Conservation (phyloP, 2,888 invertebrate genomes). For the Ectemnius cavifrons region DNA sequence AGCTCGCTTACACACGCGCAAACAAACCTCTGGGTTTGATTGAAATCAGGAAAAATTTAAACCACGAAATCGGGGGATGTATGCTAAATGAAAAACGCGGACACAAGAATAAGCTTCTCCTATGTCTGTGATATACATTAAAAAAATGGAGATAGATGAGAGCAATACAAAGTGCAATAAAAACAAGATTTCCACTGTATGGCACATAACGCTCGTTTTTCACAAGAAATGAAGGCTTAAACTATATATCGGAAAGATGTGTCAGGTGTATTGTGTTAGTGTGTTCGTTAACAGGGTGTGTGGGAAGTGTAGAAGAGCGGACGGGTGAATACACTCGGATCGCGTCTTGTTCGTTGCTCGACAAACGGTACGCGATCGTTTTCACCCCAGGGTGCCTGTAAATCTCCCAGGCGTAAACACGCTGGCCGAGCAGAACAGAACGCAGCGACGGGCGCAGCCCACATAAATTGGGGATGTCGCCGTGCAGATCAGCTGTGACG, state of each 20-base stretch:
- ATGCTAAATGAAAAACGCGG: too few species aligned
- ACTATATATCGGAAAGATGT: conserved; percentile 23
- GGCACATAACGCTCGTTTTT: neutral
- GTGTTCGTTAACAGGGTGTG: conserved; percentile 3
- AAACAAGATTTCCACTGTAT: neutral
- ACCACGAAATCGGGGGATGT: too few species aligned
- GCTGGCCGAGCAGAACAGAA: conserved; percentile 28
- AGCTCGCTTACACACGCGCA: too few species aligned
- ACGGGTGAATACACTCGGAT: conserved; percentile 39
- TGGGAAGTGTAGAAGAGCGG: conserved; percentile 9
- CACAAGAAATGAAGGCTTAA: conserved; percentile 16
- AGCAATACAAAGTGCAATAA: neutral
- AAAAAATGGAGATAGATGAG: neutral
- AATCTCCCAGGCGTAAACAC: conserved; percentile 57
- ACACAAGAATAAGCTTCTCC: neutral
- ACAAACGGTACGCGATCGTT: conserved; percentile 58
- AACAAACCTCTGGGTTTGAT: too few species aligned
- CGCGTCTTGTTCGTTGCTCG: conserved; percentile 51
- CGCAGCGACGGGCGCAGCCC: conserved; percentile 45
- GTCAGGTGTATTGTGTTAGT: conserved; percentile 29
- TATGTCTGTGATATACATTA: neutral
- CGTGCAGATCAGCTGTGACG: conserved; percentile 56
- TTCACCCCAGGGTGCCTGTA: conserved; percentile 57
- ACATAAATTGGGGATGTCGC: conserved; percentile 64
- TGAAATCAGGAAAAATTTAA: too few species aligned